Evolutionary conservation across 2,888 invertebrate genomes (phyloP).

Genomic region (Drosophila pegasa): DNA sequence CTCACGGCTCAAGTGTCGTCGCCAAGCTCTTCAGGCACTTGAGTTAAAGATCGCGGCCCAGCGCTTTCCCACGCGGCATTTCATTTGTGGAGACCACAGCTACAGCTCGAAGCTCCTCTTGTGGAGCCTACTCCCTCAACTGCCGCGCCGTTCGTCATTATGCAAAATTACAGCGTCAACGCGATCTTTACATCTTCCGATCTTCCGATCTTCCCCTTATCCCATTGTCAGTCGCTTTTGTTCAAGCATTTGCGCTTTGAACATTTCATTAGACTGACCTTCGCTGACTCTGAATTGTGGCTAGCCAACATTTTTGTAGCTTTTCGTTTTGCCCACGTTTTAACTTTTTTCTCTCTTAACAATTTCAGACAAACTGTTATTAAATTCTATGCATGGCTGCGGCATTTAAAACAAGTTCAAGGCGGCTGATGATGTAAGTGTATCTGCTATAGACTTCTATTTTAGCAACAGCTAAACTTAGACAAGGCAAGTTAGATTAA

Average conservation of each 20-base stretch:
- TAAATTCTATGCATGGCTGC: conserved; percentile 45
- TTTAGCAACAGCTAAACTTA: background rate
- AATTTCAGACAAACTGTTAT: conserved; percentile 42
- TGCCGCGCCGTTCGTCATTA: conserved; percentile 47
- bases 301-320: conserved; percentile 16
- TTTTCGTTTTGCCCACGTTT: conserved; percentile 45
- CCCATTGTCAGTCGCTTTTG: conserved; percentile 10
- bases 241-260: conserved; percentile 34
- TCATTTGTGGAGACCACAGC: conserved; percentile 31
- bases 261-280: conserved; percentile 57
- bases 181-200: conserved; percentile 31
- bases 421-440: conserved; percentile 37
- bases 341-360: conserved; percentile 15
- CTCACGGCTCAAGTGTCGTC: conserved; percentile 38
- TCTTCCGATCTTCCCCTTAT: background rate
- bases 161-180: conserved; percentile 71
- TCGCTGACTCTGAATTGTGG: conserved; percentile 19
- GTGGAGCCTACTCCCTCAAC: conserved; percentile 26
- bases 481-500: no score
- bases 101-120: no score
- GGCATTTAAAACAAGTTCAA: conserved; percentile 64
- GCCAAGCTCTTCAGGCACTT: conserved; percentile 14
- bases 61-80: conserved; percentile 67
- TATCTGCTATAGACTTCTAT: background rate
- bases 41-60: conserved; percentile 20